A percentile compares a stretch with the other conserved stretches of the same genome.
These are phyloP conservation scores for Lottia scabra DNA, from an alignment of 2,888 invertebrate species.

Conservation along the genomic window DNA sequence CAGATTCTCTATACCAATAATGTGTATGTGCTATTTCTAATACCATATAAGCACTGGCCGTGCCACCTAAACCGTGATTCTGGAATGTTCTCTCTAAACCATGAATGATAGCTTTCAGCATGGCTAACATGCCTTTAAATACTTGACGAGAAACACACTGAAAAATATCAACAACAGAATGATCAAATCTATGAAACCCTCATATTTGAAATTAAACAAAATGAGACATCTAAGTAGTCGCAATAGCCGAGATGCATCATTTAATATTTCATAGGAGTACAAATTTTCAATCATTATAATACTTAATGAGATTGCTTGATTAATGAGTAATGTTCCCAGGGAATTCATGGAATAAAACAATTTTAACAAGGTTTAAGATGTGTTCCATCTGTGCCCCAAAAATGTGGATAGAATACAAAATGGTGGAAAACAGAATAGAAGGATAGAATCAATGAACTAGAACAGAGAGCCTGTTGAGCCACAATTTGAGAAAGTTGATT, in stretches of 20 bases:
- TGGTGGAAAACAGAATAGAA: too few relatives aligned
- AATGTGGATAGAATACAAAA: too few relatives aligned
- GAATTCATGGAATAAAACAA: too few relatives aligned
- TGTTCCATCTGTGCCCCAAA: too few relatives aligned
- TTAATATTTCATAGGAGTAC: neutral
- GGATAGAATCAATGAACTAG: too few relatives aligned
- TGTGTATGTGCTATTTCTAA: slow-evolving; percentile 99
- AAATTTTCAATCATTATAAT: too few relatives aligned
- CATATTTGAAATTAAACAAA: neutral
- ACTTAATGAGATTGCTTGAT: too few relatives aligned
- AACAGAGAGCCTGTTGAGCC: too few relatives aligned
- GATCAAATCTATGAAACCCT: neutral
- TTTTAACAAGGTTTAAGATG: too few relatives aligned
- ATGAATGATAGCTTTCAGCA: slow-evolving; percentile 87
- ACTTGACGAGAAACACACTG: slow-evolving; percentile 81
- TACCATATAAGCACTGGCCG: slow-evolving; percentile 93
- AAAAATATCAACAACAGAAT: neutral
- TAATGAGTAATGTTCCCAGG: neutral
- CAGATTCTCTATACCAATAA: slow-evolving; percentile 73
- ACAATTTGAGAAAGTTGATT: too few relatives aligned
- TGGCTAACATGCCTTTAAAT: slow-evolving; percentile 97
- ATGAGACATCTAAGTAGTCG: neutral
- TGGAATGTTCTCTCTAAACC: slow-evolving; percentile 92
- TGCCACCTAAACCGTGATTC: slow-evolving; percentile 95
- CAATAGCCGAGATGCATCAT: neutral